These are phyloP conservation scores for Crepidodera aurea DNA, from an alignment of 2,888 invertebrate species.

Conservation along the genomic window DNA sequence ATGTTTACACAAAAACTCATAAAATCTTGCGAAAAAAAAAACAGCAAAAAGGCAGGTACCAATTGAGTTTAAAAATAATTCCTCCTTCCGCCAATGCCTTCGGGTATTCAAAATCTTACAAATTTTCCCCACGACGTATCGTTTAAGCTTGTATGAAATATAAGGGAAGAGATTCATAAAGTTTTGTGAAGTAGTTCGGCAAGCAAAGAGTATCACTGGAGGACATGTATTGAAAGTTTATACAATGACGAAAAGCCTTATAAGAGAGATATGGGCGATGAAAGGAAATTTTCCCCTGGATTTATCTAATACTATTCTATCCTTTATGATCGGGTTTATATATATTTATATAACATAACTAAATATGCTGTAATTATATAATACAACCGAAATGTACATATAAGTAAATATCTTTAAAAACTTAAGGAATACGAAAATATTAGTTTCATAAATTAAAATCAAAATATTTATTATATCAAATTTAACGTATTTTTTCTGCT, in stretches of 20 bases:
- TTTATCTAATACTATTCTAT: conserved; percentile 13
- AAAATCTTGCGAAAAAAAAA: too few relatives aligned
- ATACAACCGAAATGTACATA: too few relatives aligned
- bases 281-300: conserved; percentile 10
- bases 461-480: too few relatives aligned
- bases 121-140: conserved; percentile 35
- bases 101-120: conserved; percentile 26
- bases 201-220: conserved; percentile 32
- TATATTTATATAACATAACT: not conserved
- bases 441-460: too few relatives aligned
- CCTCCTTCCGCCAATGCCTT: conserved; percentile 2
- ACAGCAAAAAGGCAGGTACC: too few relatives aligned
- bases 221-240: conserved; percentile 37
- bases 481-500: too few relatives aligned
- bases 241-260: conserved; percentile 24
- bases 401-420: too few relatives aligned
- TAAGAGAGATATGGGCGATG: conserved; percentile 15
- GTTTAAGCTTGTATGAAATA: conserved; percentile 36
- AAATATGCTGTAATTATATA: not conserved
- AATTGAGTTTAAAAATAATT: not conserved
- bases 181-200: conserved; percentile 31
- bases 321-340: conserved; percentile 6
- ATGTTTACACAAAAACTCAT: too few relatives aligned
- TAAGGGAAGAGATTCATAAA: conserved; percentile 37
- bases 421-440: too few relatives aligned